Conservation (phyloP, 1,140 invertebrate species). For the Danaus plexippus region DNA sequence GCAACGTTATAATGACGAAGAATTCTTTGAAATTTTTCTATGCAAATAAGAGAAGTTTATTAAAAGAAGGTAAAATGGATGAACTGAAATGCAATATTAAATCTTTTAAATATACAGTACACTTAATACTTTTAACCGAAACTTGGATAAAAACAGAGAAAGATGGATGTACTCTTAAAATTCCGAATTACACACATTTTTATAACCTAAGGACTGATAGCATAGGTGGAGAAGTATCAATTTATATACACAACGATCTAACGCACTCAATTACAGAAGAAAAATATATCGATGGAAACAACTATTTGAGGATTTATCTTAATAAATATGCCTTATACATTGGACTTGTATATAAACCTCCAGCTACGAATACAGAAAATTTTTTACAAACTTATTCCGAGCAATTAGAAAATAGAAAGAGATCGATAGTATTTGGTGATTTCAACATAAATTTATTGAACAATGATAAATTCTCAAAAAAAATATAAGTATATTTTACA, state of each 20-base stretch:
- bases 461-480: conserved; percentile 5
- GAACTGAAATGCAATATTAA: conserved; percentile 3
- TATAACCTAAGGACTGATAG: too few species aligned
- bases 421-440: conserved; percentile 6
- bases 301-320: conserved; percentile 6
- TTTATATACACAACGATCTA: conserved; percentile 5
- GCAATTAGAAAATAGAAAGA: too few species aligned
- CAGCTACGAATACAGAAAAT: conserved; percentile 1
- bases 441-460: conserved; percentile 10
- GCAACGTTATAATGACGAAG: too few species aligned
- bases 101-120: conserved; percentile 4
- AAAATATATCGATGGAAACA: conserved; percentile 7
- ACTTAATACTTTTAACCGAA: conserved; percentile 2
- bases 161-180: neutral
- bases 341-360: conserved; percentile 4
- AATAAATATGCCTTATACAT: conserved; percentile 6
- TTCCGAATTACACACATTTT: neutral
- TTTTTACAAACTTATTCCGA: conserved; percentile 4
- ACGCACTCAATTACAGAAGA: conserved; percentile 5
- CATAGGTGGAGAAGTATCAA: too few species aligned
- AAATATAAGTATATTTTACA: conserved; percentile 5
- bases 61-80: neutral
- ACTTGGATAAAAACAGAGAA: conserved; percentile 2
- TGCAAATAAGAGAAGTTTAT: conserved; percentile 2
- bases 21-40: too few species aligned